These are phyloP conservation scores for Lampris megalopsis DNA, from an alignment of 2,113 vertebrate species.

Conservation along the genomic window DNA sequence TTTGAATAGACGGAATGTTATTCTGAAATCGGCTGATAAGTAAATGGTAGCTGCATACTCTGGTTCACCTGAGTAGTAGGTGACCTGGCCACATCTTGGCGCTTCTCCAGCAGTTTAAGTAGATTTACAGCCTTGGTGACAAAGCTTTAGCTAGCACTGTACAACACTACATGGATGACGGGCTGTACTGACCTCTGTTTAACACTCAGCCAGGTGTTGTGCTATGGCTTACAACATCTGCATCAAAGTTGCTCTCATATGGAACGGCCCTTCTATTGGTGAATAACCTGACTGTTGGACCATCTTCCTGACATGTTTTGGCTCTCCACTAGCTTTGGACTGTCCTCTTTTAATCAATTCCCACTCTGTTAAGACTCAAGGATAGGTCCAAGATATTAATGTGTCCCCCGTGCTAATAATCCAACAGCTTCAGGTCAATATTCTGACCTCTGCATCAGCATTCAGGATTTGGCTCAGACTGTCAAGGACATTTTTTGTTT, in stretches of 20 bases:
- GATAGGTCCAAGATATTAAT: not conserved
- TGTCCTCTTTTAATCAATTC: not conserved
- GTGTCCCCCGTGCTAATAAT: not conserved
- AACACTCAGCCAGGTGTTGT: conserved; percentile 13
- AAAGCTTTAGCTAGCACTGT: conserved; percentile 31
- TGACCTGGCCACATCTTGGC: conserved; percentile 32
- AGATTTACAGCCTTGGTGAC: conserved; percentile 39
- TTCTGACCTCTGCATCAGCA: not conserved
- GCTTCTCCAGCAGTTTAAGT: conserved; percentile 41
- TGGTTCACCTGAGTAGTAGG: conserved; percentile 29
- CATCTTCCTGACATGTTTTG: not conserved
- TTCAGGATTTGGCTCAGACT: not conserved
- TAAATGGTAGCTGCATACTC: not conserved
- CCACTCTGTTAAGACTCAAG: not conserved
- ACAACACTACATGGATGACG: conserved; percentile 5
- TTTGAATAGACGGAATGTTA: not conserved
- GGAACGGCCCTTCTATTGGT: not conserved
- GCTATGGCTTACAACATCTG: conserved; percentile 3
- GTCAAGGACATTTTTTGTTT: not conserved
- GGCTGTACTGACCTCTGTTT: conserved; percentile 8
- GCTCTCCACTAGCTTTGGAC: not conserved
- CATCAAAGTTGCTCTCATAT: not conserved
- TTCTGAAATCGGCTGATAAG: not conserved
- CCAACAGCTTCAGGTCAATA: not conserved
- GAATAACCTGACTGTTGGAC: not conserved